Evolutionary conservation across 2,113 vertebrate species (phyloP), one percentile per base, ranked within the genome.

Genomic region (Zosterops hypoxanthus): DNA sequence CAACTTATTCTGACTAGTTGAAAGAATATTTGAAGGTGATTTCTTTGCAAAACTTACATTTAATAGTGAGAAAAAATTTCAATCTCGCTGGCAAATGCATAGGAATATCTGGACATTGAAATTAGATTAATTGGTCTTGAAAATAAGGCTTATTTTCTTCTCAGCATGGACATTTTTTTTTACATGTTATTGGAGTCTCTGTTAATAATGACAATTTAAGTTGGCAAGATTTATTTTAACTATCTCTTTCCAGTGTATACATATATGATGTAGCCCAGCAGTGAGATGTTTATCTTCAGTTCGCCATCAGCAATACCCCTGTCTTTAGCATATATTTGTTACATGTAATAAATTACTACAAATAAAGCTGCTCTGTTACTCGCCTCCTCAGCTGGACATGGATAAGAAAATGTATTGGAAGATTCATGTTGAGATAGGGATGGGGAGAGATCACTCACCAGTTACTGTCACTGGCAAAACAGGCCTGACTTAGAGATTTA

Each of bases 391-490:
- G 11, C 8, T 75, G 17, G 17, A 61, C 8, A 31, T 21, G 19
- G 20, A 41, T 68, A 28, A 68, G 23, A 53, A 76, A 60, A 44
- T 19, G 15, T 9, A 36, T 44, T 68, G 26, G 33, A 89, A 47
- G 4, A 18, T 16, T 68, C 6, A 39, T 15, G 29, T 25, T 0
- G 0, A 55, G n/a, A 14, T 47, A 47, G 34, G 14, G 20, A 22
- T 1, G 8, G 28, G 11, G 53, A 82, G 12, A 59, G 20, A 75
- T 39, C 46, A 33, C 2, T 75, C 39, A 22, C 22, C 18, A 81
- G 20, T 59, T 52, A 25, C 23, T 39, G 24, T 24, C n/a, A 60
- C 2, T 9, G 61, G 24, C 8, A 26, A 66, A 68, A 41, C 4
- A 47, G 20, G 33, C 6, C 29, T 3, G 2, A 21, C 7, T 46